Conservation (phyloP, 2,888 invertebrate genomes). For the Agrochola litura region DNA sequence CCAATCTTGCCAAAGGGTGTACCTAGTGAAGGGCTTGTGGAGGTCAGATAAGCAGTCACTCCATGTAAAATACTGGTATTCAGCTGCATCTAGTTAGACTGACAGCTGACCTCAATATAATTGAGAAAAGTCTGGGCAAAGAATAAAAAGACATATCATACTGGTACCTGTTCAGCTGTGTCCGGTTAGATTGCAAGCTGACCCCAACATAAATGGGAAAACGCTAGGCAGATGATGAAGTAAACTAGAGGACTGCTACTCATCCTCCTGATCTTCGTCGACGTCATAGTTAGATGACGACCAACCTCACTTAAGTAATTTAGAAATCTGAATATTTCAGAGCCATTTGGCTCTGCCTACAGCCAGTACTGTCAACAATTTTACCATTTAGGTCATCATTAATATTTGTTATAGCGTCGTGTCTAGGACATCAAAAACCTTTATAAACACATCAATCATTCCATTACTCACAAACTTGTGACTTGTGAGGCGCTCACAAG, state of each 20-base stretch:
- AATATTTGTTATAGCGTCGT: background rate
- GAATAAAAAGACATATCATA: too few relatives aligned
- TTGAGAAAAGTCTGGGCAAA: too few relatives aligned
- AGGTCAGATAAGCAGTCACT: too few relatives aligned
- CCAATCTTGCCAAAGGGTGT: background rate
- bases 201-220: background rate
- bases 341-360: background rate
- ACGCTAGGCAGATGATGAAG: background rate
- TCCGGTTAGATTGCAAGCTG: background rate
- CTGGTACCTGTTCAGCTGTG: background rate
- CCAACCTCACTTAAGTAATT: background rate
- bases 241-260: background rate
- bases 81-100: background rate
- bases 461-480: background rate
- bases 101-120: too few relatives aligned
- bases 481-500: too few relatives aligned
- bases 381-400: background rate
- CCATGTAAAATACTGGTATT: background rate
- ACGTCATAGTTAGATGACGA: background rate
- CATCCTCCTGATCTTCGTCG: background rate
- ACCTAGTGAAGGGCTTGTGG: background rate
- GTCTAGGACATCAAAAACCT: background rate
- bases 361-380: too few relatives aligned
- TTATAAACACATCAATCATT: background rate
- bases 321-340: slow-evolving; percentile 1